phyloP scores from a whole-genome alignment of 2,113 vertebrate species.

The Daboia siamensis region DNA sequence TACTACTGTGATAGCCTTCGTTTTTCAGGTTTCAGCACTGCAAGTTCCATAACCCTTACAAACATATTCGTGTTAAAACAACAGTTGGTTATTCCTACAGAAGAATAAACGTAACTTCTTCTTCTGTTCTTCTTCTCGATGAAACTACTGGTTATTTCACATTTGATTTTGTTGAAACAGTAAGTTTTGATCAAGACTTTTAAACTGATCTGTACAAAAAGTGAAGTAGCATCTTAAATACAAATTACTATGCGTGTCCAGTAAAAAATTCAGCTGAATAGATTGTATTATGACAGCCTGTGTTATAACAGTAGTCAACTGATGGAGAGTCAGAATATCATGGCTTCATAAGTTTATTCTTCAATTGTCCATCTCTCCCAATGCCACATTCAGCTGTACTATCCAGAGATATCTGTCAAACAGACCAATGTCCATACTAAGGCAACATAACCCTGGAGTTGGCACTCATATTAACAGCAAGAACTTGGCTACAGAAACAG shows the following conservation, averaged over 20 bases:
- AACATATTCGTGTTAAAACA: neutral
- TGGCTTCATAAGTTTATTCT: neutral
- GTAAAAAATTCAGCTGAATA: neutral
- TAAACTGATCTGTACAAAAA: neutral
- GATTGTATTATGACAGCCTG: too few species aligned
- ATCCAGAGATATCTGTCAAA: conserved; percentile 53
- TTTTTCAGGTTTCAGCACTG: neutral
- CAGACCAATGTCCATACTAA: conserved; percentile 69
- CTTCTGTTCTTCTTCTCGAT: neutral
- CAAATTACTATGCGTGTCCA: neutral
- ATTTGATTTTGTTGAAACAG: neutral
- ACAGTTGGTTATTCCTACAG: neutral
- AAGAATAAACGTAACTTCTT: neutral
- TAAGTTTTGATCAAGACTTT: neutral
- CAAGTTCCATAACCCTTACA: neutral
- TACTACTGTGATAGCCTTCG: fast-evolving
- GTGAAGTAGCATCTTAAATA: neutral
- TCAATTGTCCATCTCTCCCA: conserved; percentile 31
- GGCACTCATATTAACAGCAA: conserved; percentile 69
- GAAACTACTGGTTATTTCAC: neutral
- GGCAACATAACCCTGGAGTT: conserved; percentile 63
- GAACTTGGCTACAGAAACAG: conserved; percentile 69
- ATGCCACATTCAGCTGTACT: conserved; percentile 11
- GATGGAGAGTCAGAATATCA: neutral
- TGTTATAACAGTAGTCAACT: neutral